Evolutionary conservation across 2,888 invertebrate species (phyloP), one percentile per base, ranked within the genome.

Genomic region (Mesochorus sp.): DNA sequence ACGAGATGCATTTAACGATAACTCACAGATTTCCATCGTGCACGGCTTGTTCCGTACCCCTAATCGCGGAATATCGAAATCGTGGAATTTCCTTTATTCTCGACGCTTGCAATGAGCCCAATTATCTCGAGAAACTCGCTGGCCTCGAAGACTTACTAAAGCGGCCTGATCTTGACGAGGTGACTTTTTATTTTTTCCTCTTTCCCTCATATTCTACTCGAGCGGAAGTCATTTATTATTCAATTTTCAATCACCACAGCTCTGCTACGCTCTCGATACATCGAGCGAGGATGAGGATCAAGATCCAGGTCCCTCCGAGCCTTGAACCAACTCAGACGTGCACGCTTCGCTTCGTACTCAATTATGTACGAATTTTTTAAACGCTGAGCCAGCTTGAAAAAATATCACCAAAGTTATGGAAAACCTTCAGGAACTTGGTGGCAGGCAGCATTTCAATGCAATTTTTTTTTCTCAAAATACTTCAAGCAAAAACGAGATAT

Each of bases 1-100:
- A 95, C 89, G 95, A 95, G 81, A 95, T 95, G 59, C 94, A 98
- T 39, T 90, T 95, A 66, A 98, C 98, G 0, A 96, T 97, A 0
- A 97, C 97, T 44, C 93, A 94, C 61, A 95, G 96, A 84, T 99
- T 98, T 92, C 93, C 94, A 67, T 95, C 96, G 82, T 99, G 99
- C 88, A 97, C 98, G 49, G 99, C 98, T 0, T 99, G 99, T 88
- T 98, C 98, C 0, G 92, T 76, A 14, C 88, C 91, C 14, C 57
- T 91, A 3, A 85, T 90, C 82, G 85, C 82, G 83, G 93, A 91
- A 68, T 91, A 90, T 77, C 82, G 82, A 55, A 80, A 76, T 1
- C 85, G 88, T 1, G 93, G 93, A 1, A 91, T 93, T 80, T 89
- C 92, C 2, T 94, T 94, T 84, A 86, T 94, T 55, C 82, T 93